Conservation (phyloP, 2,797 vertebrate species). For the Enteromius mattozi region DNA sequence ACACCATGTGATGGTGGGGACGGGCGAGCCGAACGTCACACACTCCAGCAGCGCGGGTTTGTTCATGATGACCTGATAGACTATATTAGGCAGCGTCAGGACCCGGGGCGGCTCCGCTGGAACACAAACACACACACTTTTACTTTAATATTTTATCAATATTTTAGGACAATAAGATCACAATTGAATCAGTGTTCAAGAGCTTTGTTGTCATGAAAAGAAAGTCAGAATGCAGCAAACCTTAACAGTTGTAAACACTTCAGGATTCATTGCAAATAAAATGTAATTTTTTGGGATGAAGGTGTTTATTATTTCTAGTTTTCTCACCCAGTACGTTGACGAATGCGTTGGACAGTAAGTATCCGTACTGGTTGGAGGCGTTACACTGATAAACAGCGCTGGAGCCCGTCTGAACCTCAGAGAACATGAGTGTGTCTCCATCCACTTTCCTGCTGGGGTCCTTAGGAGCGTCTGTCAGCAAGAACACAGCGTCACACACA, state of each 20-base stretch:
- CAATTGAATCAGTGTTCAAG: not conserved
- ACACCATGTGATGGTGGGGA: conserved; percentile 91
- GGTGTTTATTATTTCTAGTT: not conserved
- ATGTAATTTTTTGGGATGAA: not conserved
- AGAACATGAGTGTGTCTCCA: conserved; percentile 92
- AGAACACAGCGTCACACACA: not conserved
- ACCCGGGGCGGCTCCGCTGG: conserved; percentile 93
- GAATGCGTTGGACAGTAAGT: conserved; percentile 93
- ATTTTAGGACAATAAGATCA: not conserved
- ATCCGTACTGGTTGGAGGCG: conserved; percentile 92
- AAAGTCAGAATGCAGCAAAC: not conserved
- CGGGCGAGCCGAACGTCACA: conserved; percentile 92
- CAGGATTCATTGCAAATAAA: not conserved
- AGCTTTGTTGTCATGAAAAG: not conserved
- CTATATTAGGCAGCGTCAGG: conserved; percentile 83
- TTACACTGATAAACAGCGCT: conserved; percentile 98
- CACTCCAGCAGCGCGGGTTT: conserved; percentile 87
- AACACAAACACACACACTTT: conserved; percentile 57
- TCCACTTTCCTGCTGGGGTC: conserved; percentile 91
- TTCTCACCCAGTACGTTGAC: conserved; percentile 93
- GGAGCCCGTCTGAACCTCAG: conserved; percentile 86
- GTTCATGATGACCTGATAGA: conserved; percentile 92
- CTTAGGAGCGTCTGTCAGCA: conserved; percentile 82
- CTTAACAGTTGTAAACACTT: not conserved
- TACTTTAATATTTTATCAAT: not conserved